Percentiles rank a stretch among this genome's conserved stretches.
phyloP scores from a whole-genome alignment of 2,113 vertebrate genomes.

The Onychostoma macrolepis region DNA sequence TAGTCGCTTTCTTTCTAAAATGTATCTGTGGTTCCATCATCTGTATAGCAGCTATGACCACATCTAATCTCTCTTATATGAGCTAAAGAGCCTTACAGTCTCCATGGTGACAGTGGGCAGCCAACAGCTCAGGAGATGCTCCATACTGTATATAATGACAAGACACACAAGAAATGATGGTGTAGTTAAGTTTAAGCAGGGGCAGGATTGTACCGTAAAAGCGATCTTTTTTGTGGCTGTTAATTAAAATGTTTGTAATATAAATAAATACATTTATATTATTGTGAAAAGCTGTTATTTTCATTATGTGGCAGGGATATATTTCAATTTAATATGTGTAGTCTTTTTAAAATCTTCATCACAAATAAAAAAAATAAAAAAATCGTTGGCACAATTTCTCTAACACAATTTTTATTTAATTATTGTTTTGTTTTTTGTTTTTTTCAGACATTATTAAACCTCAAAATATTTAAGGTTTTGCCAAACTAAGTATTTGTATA shows the following conservation, averaged over 20 bases:
- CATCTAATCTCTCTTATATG: conserved; percentile 49
- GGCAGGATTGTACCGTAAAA: not conserved
- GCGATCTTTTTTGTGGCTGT: not conserved
- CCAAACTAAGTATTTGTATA: not conserved
- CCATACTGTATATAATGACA: conserved; percentile 33
- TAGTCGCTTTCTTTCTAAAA: not conserved
- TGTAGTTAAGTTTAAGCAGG: conserved; percentile 42
- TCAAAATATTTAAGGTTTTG: not conserved
- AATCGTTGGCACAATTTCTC: not conserved
- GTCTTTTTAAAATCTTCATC: not conserved
- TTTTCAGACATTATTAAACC: not conserved
- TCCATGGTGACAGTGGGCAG: conserved; percentile 58
- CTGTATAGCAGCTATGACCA: conserved; percentile 45
- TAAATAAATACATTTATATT: not conserved
- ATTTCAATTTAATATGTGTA: not conserved
- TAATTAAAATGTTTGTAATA: not conserved
- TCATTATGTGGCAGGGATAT: not conserved
- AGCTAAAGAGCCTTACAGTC: conserved; percentile 49
- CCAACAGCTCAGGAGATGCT: conserved; percentile 38
- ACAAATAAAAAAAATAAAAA: not conserved
- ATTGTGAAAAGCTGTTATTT: conserved; percentile 3
- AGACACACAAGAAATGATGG: conserved; percentile 42
- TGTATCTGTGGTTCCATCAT: conserved; percentile 19
- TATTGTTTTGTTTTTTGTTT: no score
- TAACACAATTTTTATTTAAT: not conserved